Evolutionary conservation across 1,140 invertebrate species (phyloP), one percentile per base, ranked within the genome.

Genomic region (Heliconius hewitsoni): DNA sequence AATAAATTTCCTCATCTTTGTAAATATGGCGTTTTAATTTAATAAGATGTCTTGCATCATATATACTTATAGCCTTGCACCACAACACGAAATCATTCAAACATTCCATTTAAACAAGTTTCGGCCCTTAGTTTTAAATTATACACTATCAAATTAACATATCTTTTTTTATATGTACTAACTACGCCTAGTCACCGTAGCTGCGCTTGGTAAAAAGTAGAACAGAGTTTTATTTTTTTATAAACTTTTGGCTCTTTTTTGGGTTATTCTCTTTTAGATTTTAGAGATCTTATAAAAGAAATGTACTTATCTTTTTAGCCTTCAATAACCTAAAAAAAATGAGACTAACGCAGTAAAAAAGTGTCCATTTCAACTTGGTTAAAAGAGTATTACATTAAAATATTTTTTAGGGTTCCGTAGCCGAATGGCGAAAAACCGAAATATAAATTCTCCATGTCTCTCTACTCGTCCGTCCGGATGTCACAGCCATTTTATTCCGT

Each of bases 91-190:
- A 27, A 30, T 30, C 13, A 66, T 66, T n/a, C 23, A 66, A 27
- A 16, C 27, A 66, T 66, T 66, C 23, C 9, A n/a, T 60, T 27
- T 16, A 66, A 66, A 66, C 60, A 27, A 66, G 60, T 66, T 66
- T 66, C 1, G 60, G 60, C 27, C 23, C 23, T 66, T 66, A 27
- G 3, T 66, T 66, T 30, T 16, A 27, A 66, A 66, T 66, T 11
- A 66, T 6, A 66, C 55, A n/a, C 23, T 30, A 30, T 66, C 27
- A 27, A 66, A 66, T 66, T 66, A 66, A 66, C 60, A 66, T 66
- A 66, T 27, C 3, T 66, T 16, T 30, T 66, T 66, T 9, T 66
- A 66, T 27, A 30, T 66, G 42, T 46, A 30, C 13, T 30, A 66
- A 66, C 13, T 16, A 27, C 23, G 60, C 5, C 13, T 13, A 66